Conservation (phyloP, 2,113 vertebrate genomes). For the Psittacara wagleri region DNA sequence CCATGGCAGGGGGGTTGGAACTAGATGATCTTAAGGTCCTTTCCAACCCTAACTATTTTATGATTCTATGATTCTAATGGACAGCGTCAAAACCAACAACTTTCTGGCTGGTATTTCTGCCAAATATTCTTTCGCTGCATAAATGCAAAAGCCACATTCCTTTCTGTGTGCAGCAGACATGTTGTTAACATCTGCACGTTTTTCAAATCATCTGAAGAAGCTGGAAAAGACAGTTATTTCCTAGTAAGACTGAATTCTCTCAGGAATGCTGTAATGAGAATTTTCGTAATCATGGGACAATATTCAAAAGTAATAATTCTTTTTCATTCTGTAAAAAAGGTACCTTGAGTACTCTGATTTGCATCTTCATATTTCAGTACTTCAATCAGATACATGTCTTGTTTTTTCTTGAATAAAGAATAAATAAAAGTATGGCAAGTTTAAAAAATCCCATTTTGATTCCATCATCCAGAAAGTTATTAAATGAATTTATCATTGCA, state of each 20-base stretch:
- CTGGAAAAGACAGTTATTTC: not conserved
- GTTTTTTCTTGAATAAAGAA: not conserved
- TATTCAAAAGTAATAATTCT: not conserved
- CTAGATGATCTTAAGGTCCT: too few species aligned
- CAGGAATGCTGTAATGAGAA: not conserved
- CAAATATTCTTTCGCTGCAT: not conserved
- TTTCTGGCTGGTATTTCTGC: not conserved
- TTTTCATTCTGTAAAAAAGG: not conserved
- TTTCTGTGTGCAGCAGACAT: not conserved
- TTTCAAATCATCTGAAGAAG: not conserved
- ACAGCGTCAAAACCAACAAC: not conserved
- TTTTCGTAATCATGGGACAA: not conserved
- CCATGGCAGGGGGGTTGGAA: too few species aligned
- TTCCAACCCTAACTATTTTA: too few species aligned
- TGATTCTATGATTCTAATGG: not conserved
- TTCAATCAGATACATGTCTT: not conserved
- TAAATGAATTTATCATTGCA: not conserved
- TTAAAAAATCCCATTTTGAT: not conserved
- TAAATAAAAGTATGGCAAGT: not conserved
- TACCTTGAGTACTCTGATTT: not conserved
- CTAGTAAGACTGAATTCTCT: not conserved
- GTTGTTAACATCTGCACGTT: not conserved
- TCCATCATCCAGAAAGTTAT: not conserved
- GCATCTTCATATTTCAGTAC: not conserved
- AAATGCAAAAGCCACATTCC: not conserved